Evolutionary conservation across 2,888 invertebrate species (phyloP).

Genomic region (Laspeyria flexula): DNA sequence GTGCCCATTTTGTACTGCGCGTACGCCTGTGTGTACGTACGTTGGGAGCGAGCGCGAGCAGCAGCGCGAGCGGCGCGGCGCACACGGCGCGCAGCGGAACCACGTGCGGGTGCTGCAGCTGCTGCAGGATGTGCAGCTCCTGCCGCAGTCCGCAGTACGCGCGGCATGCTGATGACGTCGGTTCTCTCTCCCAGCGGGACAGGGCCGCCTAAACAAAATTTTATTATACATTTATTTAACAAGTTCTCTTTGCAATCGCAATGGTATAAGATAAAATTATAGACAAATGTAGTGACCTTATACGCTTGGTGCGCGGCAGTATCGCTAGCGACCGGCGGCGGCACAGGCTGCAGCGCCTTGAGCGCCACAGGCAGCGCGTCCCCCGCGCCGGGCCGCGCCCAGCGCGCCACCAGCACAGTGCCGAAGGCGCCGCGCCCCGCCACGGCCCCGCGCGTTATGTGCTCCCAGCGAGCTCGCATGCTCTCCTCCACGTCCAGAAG

Average conservation of each 20-base stretch:
- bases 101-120: conserved; percentile 95
- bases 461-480: conserved; percentile 92
- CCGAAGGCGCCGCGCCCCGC: conserved; percentile 99
- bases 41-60: conserved; percentile 95
- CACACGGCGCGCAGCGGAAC: conserved; percentile 97
- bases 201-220: conserved; percentile 88
- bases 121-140: conserved; percentile 95
- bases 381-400: conserved; percentile 86
- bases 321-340: conserved; percentile 86
- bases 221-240: too few species aligned
- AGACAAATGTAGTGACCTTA: too few species aligned
- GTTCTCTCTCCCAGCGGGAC: conserved; percentile 97
- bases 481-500: conserved; percentile 95
- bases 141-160: conserved; percentile 98
- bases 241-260: too few species aligned
- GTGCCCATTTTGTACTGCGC: too few species aligned
- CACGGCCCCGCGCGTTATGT: conserved; percentile 90
- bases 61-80: conserved; percentile 94
- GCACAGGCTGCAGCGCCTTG: conserved; percentile 98
- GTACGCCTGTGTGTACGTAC: too few species aligned
- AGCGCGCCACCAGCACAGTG: conserved; percentile 90
- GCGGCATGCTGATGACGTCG: conserved; percentile 96
- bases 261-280: too few species aligned
- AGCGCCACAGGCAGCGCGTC: conserved; percentile 48
- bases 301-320: conserved; percentile 65